Evolutionary conservation across 2,888 invertebrate genomes (phyloP), one percentile per base, ranked within the genome.

Genomic region (Linyphia triangularis): DNA sequence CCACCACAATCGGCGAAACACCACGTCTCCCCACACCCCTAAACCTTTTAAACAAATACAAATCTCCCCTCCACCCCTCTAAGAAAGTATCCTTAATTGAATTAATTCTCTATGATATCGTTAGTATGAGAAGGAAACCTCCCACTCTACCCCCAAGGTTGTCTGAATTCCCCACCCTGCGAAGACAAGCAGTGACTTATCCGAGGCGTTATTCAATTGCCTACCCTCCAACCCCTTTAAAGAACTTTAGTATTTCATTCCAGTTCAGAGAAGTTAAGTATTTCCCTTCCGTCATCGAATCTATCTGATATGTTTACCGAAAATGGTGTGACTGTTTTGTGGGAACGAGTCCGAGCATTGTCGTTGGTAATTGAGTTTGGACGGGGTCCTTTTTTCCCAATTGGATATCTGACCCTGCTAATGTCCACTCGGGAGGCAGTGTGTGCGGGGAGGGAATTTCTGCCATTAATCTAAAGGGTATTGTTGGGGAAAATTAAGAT

Each of bases 51-150:
- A 85, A 85, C 75, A 85, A 85, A 85, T 85, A 85, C 84, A 77
- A 75, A 73, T 73, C 43, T 33, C 73, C 84, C 69, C n/a, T n/a
- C 51, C 51, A 40, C 67, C 75, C 69, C 73, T 67, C 69, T 24
- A 30, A 22, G 61, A 70, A 69, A 85, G 85, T 85, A 70, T 78
- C 78, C 85, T 84, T 85, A 85, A 85, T 85, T 85, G 85, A 85
- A 85, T 85, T 78, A 85, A 85, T 77, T 85, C 85, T 61, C 85
- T 61, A 85, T 85, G 85, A 78, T 78, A 85, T 85, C 78, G 85
- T 85, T 85, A 78, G n/a, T n/a, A n/a, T n/a, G n/a, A n/a, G n/a
- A n/a, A n/a, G 75, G 37, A 67, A 77, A 67, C 19, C 51, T n/a
- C 51, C 51, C n/a, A n/a, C n/a, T 19, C 33, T 19, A 40, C 37